These are phyloP conservation scores for Melinaea marsaeus DNA, from an alignment of 2,888 invertebrate species.

Conservation along the genomic window DNA sequence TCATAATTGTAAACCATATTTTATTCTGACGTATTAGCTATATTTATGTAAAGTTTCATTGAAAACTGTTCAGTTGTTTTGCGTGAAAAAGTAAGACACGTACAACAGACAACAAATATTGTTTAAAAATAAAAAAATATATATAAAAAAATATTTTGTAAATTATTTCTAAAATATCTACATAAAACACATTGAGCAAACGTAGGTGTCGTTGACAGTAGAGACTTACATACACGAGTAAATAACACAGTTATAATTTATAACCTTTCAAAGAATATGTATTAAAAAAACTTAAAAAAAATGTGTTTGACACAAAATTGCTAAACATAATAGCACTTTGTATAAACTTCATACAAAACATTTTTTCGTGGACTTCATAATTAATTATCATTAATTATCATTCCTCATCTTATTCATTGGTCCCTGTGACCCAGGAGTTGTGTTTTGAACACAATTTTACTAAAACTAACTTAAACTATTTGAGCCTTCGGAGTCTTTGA, in stretches of 20 bases:
- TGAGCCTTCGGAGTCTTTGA: constrained; percentile 45
- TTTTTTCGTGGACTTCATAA: background rate
- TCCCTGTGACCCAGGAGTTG: background rate
- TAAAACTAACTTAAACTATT: constrained; percentile 33
- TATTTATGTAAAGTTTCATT: too few relatives aligned
- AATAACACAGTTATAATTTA: background rate
- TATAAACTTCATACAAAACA: background rate
- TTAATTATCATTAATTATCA: too few relatives aligned
- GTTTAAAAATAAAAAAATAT: background rate
- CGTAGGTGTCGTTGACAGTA: constrained; percentile 24
- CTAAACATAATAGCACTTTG: constrained; percentile 3
- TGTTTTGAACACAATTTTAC: constrained; percentile 8
- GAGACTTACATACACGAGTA: background rate
- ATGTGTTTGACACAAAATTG: constrained; percentile 9
- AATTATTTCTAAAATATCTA: constrained; percentile 4
- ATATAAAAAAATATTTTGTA: background rate
- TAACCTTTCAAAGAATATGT: background rate
- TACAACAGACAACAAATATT: too few relatives aligned
- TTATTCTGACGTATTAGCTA: too few relatives aligned
- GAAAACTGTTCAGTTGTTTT: too few relatives aligned
- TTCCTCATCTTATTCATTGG: background rate
- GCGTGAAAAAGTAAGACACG: too few relatives aligned
- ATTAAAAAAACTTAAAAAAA: constrained; percentile 4
- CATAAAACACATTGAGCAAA: constrained; percentile 26
- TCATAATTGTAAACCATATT: too few relatives aligned